A percentile compares a stretch with the other conserved stretches of the same genome.
phyloP scores from a whole-genome alignment of 2,797 vertebrate genomes.

The Liasis olivaceus region DNA sequence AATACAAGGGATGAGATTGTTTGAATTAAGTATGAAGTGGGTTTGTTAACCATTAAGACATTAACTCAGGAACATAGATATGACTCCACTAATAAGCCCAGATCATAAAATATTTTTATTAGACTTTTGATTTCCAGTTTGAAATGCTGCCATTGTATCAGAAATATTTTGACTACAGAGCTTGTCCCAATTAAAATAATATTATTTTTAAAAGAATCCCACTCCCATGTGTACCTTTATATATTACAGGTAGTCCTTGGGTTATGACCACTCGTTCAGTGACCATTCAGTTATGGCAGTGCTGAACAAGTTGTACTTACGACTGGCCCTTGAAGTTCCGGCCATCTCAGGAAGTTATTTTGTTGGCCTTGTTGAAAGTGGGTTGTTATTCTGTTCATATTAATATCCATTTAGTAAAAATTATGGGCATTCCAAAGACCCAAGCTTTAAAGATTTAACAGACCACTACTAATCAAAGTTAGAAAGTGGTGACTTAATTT shows the following conservation, averaged over 20 bases:
- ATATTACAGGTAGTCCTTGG: not conserved
- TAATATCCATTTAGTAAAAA: too few species aligned
- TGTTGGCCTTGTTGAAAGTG: too few species aligned
- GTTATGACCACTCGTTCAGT: not conserved
- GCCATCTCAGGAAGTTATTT: not conserved
- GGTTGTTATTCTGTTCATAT: too few species aligned
- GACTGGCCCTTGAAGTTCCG: not conserved
- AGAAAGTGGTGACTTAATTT: too few species aligned
- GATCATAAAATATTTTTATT: slow-evolving; percentile 55
- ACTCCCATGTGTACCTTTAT: not conserved
- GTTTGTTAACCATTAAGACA: slow-evolving; percentile 39
- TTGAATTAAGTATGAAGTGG: slow-evolving; percentile 22
- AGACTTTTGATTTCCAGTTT: slow-evolving; percentile 13
- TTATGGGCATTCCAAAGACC: too few species aligned
- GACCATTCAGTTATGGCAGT: not conserved
- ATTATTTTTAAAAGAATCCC: not conserved
- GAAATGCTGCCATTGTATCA: not conserved
- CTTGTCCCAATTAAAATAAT: not conserved
- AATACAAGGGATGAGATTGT: slow-evolving; percentile 38
- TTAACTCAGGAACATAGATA: slow-evolving; percentile 3
- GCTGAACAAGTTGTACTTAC: not conserved
- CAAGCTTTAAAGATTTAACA: too few species aligned
- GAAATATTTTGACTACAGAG: not conserved
- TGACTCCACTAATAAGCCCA: slow-evolving; percentile 30
- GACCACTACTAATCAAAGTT: too few species aligned